Evolutionary conservation across 2,888 invertebrate genomes (phyloP).

Genomic region (Metopia argyrocephala): DNA sequence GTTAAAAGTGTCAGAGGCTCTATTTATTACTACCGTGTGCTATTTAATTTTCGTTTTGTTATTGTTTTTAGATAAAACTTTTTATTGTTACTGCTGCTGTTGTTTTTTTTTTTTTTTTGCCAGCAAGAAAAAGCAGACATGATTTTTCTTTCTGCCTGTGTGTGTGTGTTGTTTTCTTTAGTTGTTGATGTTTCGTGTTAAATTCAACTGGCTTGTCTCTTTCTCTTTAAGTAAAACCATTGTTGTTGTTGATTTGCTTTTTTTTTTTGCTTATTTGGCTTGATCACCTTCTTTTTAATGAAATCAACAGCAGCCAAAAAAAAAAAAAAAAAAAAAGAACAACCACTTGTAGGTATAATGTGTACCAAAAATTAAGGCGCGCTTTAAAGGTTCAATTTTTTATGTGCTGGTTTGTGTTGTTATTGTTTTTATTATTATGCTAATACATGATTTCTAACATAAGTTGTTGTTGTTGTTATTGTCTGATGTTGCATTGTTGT

Average conservation of each 20-base stretch:
- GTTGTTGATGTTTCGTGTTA: background rate
- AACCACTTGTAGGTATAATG: slow-evolving; percentile 8
- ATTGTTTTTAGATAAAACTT: background rate
- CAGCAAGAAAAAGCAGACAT: no score
- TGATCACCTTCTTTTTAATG: slow-evolving; percentile 61
- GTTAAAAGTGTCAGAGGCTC: slow-evolving; percentile 61
- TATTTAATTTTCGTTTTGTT: background rate
- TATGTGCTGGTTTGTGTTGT: slow-evolving; percentile 31
- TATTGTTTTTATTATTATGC: slow-evolving; percentile 35
- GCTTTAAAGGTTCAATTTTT: slow-evolving; percentile 29
- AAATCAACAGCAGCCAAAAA: slow-evolving; percentile 1
- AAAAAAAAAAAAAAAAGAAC: background rate
- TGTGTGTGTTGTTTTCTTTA: background rate
- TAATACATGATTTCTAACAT: slow-evolving; percentile 13
- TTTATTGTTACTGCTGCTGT: background rate
- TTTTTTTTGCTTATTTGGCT: slow-evolving; percentile 43
- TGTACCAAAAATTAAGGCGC: slow-evolving; percentile 55
- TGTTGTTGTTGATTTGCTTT: slow-evolving; percentile 21
- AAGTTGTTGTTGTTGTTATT: background rate
- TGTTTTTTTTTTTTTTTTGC: background rate
- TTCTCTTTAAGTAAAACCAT: no score
- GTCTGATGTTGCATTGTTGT: background rate
- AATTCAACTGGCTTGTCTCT: background rate
- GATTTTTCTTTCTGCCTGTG: no score
- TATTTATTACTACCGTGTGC: slow-evolving; percentile 16